A percentile compares a stretch with the other conserved stretches of the same genome.
Conservation (phyloP, 2,113 vertebrate genomes). For the Gulo gulo region DNA sequence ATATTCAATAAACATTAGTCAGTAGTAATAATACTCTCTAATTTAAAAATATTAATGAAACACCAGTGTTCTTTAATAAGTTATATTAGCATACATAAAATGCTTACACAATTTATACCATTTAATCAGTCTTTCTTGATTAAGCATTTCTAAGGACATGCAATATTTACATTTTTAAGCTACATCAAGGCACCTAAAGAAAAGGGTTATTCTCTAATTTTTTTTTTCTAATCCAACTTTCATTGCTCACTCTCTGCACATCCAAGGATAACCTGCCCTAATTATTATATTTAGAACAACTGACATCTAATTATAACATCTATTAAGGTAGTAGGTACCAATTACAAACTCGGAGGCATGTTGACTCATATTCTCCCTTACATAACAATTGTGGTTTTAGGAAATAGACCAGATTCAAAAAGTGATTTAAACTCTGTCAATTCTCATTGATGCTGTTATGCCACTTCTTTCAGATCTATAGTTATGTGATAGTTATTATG, state of each 20-base stretch:
- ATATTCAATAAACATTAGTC: background rate
- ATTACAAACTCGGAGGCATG: background rate
- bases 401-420: constrained; percentile 32
- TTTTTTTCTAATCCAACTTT: constrained; percentile 12
- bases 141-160: background rate
- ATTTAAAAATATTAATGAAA: background rate
- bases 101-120: background rate
- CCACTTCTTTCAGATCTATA: background rate
- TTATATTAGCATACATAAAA: background rate
- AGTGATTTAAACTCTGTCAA: background rate
- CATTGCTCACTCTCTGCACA: background rate
- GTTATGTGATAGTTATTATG: background rate
- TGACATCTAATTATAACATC: background rate
- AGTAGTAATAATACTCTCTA: background rate
- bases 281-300: background rate
- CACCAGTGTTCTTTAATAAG: background rate
- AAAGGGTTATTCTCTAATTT: background rate
- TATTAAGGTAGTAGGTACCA: constrained; percentile 13
- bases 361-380: background rate
- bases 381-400: constrained; percentile 1
- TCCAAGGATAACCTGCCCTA: background rate
- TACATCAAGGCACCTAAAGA: background rate
- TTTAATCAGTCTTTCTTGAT: background rate
- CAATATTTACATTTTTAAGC: constrained; percentile 13
- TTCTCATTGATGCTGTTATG: background rate